Conservation (phyloP, 2,888 invertebrate genomes). For the Aethes cnicana region DNA sequence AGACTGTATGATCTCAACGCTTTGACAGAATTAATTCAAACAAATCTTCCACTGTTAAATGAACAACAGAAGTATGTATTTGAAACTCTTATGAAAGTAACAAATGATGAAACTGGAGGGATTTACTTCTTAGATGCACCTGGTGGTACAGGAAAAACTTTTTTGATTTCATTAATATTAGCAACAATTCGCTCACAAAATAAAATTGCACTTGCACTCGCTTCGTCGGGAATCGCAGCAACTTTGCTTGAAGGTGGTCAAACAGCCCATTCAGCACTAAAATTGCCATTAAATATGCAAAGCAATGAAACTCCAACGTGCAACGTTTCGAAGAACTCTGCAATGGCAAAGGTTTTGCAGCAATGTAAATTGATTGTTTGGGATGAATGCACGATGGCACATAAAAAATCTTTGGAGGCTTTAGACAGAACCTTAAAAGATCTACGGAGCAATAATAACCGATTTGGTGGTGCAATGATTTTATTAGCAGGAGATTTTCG, state of each 20-base stretch:
- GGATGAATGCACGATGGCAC: constrained; percentile 38
- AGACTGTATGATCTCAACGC: constrained; percentile 34
- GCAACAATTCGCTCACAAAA: constrained; percentile 33
- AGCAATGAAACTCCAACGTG: constrained; percentile 34
- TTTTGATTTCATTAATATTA: constrained; percentile 33
- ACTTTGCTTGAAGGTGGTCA: too few species aligned
- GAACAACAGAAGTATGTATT: constrained; percentile 37
- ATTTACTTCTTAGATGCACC: constrained; percentile 34
- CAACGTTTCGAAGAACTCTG: constrained; percentile 29
- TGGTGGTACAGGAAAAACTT: constrained; percentile 35
- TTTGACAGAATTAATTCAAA: constrained; percentile 38
- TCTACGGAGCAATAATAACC: constrained; percentile 33
- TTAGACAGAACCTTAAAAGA: constrained; percentile 35
- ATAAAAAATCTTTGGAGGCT: constrained; percentile 33
- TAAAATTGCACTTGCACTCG: constrained; percentile 32
- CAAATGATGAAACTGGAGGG: constrained; percentile 36
- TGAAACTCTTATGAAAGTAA: constrained; percentile 37
- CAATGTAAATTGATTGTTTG: constrained; percentile 32
- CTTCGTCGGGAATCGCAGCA: constrained; percentile 35
- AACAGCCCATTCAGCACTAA: constrained; percentile 36
- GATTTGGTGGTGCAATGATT: constrained; percentile 44
- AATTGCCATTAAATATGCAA: constrained; percentile 36
- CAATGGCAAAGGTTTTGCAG: constrained; percentile 33
- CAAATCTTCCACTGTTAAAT: constrained; percentile 39
- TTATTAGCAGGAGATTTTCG: constrained; percentile 48